Conservation (phyloP, 2,888 invertebrate genomes). For the Hydriomena furcata region DNA sequence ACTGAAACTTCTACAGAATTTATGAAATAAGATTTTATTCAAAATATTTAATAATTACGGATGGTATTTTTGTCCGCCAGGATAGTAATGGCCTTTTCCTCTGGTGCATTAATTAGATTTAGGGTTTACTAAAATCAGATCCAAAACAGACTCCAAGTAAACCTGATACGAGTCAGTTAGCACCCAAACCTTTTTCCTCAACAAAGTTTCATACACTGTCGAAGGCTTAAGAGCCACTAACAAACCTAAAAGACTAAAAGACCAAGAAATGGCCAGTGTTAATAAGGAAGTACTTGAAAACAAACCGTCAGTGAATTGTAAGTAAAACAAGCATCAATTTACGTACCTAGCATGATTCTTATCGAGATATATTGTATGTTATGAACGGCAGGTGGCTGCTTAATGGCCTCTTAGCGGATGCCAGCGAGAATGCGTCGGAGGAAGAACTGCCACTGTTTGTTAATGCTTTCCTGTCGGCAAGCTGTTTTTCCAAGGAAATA, state of each 20-base stretch:
- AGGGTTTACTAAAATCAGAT: too few species aligned
- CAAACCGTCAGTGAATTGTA: neutral
- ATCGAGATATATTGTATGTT: conserved; percentile 33
- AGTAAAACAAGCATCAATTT: conserved; percentile 13
- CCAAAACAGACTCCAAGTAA: too few species aligned
- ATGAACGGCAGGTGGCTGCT: conserved; percentile 32
- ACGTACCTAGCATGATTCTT: conserved; percentile 26
- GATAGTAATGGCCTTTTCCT: neutral
- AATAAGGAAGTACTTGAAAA: too few species aligned
- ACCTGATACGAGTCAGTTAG: too few species aligned
- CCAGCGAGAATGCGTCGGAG: conserved; percentile 43
- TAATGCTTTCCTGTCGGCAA: conserved; percentile 54
- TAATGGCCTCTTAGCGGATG: conserved; percentile 42
- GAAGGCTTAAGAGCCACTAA: too few species aligned
- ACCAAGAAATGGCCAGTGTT: too few species aligned
- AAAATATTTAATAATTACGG: neutral
- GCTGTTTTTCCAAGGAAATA: conserved; percentile 43
- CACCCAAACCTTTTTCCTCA: too few species aligned
- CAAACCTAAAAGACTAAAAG: too few species aligned
- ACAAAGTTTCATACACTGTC: too few species aligned
- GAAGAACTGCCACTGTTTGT: conserved; percentile 49
- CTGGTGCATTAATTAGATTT: too few species aligned
- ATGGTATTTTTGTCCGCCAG: too few species aligned
- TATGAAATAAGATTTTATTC: conserved; percentile 17
- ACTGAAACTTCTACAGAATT: conserved; percentile 27